Base-by-base conservation (phyloP, 2,888 invertebrate genomes). In the Mesorhabditis belari region DNA sequence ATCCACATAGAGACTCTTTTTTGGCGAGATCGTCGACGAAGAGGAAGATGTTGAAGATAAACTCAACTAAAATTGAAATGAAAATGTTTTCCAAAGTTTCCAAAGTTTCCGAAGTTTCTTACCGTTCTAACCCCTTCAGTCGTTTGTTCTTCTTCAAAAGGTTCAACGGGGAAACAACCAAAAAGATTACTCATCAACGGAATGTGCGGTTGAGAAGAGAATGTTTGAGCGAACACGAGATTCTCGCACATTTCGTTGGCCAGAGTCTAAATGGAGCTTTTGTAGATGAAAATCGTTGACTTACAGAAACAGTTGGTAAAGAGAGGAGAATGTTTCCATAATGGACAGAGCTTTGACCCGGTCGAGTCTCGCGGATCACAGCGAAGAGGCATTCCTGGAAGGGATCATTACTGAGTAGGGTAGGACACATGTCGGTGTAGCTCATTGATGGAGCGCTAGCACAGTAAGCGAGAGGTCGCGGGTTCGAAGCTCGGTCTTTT, bases 111-210 rank as follows among this genome's bases (percentile, higher is more conserved):
- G 64, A 0, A 55, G 12, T 12, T 12, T 55, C 12, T 12, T 9
- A 26, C 12, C 12, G 55, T 24, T 6, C 17, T 17, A 26, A 23
- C 54, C 23, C 23, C 17, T 9, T 19, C 17, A 9, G 21, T 56
- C 35, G 23, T 49, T 28, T 29, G 26, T 5, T 62, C 68, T 26
- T 68, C 68, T 50, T 69, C 60, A 54, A 77, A 75, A 28, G 76
- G 75, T 52, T 77, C 77, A 6, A 77, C 74, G 4, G 77, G 77
- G 52, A 78, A 78, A 53, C 76, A 77, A 17, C 77, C 78, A 55
- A 78, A 78, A 12, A 78, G 62, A 61, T 74, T 75, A 4, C 75
- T 76, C 4, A 78, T 56, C 23, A 78, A 57, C 5, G 77, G 73
- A 55, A 75, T 71, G 55, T 70, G 68, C 6, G 76, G 75, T 24